Percentiles rank a stretch among this genome's conserved stretches.
These are phyloP conservation scores for Gandaritis pyraliata DNA, from an alignment of 2,888 invertebrate species.

Conservation along the genomic window DNA sequence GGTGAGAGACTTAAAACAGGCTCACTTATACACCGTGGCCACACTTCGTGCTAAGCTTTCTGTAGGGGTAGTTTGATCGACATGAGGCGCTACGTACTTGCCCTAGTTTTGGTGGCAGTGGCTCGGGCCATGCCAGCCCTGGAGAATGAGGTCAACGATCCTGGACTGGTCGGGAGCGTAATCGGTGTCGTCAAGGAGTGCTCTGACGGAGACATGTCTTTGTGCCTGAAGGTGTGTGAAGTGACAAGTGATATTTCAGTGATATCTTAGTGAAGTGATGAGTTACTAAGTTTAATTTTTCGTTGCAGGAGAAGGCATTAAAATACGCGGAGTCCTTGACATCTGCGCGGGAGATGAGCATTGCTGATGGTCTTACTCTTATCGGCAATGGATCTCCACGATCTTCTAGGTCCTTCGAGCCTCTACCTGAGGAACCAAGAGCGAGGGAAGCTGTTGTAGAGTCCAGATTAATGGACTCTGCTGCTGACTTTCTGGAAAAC, in stretches of 20 bases:
- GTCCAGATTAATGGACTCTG: constrained; percentile 88
- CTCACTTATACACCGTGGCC: constrained; percentile 68
- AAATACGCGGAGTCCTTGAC: constrained; percentile 86
- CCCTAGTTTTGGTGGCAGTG: constrained; percentile 80
- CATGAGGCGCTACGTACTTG: constrained; percentile 78
- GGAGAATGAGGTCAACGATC: constrained; percentile 82
- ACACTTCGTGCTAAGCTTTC: constrained; percentile 78
- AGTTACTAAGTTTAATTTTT: constrained; percentile 63
- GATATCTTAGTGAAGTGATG: constrained; percentile 41
- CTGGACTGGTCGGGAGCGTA: constrained; percentile 74
- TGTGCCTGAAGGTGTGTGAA: constrained; percentile 88
- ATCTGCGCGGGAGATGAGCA: constrained; percentile 82
- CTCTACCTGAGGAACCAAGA: constrained; percentile 88
- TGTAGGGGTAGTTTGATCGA: constrained; percentile 70
- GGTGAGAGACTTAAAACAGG: constrained; percentile 79
- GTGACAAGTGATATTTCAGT: constrained; percentile 41
- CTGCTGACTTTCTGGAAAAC: constrained; percentile 90
- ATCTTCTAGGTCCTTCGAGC: constrained; percentile 85
- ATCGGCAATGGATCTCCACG: constrained; percentile 80
- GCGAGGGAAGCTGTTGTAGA: constrained; percentile 90
- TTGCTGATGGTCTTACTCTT: constrained; percentile 86
- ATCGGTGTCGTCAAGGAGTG: constrained; percentile 89
- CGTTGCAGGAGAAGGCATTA: constrained; percentile 88
- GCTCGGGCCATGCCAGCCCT: constrained; percentile 78
- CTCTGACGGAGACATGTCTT: constrained; percentile 86